These are phyloP conservation scores for Cryptoblepharus egeriae DNA, from an alignment of 2,797 vertebrate genomes.

Conservation along the genomic window DNA sequence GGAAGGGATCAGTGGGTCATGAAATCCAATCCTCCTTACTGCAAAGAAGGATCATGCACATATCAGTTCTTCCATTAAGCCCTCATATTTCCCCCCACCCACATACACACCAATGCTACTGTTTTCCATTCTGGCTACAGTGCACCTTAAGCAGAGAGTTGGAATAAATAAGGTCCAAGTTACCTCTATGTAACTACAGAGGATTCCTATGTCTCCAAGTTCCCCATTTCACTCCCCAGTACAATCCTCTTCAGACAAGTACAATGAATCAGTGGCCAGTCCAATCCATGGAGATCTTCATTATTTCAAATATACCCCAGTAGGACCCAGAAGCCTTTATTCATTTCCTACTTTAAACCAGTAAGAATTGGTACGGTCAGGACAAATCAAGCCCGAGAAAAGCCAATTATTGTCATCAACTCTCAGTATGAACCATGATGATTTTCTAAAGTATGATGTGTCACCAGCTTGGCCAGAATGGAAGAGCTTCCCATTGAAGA, in stretches of 20 bases:
- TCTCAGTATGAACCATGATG: neutral
- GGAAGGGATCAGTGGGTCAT: neutral
- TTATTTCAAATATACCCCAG: constrained; percentile 3
- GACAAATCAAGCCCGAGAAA: neutral
- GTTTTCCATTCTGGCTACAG: neutral
- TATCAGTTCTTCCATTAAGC: neutral
- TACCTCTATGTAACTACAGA: too few species aligned
- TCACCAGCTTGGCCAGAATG: neutral
- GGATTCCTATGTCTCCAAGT: neutral
- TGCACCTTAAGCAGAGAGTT: neutral
- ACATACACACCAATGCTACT: neutral
- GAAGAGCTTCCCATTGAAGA: neutral
- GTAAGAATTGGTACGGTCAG: neutral
- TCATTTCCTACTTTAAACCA: neutral
- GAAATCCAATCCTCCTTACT: neutral
- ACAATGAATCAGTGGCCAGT: neutral
- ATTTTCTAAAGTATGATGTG: neutral
- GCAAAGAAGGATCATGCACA: neutral
- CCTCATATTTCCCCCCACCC: neutral
- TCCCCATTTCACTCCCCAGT: neutral
- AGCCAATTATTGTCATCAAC: neutral
- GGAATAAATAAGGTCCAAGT: neutral
- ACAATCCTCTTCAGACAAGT: neutral
- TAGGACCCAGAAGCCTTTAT: neutral
- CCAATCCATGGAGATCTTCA: neutral